These are phyloP conservation scores for Lerista edwardsae DNA, from an alignment of 2,797 vertebrate genomes.

Conservation along the genomic window DNA sequence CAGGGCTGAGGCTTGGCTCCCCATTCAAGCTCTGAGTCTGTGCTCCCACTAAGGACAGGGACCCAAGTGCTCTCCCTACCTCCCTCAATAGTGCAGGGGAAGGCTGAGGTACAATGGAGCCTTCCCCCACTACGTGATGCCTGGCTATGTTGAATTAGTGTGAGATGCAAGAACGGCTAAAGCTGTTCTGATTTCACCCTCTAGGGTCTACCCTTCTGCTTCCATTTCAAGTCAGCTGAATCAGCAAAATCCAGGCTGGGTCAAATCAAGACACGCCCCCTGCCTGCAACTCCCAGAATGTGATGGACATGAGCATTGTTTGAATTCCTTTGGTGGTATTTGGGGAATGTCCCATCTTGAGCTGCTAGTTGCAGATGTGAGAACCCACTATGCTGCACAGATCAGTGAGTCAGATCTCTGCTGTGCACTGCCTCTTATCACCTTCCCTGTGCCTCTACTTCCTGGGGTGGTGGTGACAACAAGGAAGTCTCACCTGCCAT, in stretches of 20 bases:
- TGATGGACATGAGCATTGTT: slow-evolving; percentile 1
- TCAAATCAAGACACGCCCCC: not conserved
- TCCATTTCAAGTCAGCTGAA: slow-evolving; percentile 15
- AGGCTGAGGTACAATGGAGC: not conserved
- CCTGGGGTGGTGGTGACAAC: not conserved
- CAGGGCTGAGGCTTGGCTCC: not conserved
- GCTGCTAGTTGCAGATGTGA: not conserved
- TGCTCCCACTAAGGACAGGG: not conserved
- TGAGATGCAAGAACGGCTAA: not conserved
- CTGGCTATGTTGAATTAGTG: not conserved
- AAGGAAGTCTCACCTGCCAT: not conserved
- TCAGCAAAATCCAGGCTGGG: not conserved
- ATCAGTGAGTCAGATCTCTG: not conserved
- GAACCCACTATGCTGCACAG: not conserved
- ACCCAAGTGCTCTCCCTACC: not conserved
- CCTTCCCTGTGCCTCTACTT: not conserved
- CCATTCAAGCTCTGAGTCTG: not conserved
- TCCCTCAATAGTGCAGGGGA: not conserved
- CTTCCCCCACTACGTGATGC: not conserved
- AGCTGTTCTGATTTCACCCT: not conserved
- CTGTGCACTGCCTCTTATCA: not conserved
- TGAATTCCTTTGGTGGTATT: not conserved
- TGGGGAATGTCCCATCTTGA: not conserved
- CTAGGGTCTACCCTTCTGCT: not conserved
- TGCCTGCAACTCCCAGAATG: not conserved